Evolutionary conservation across 2,888 invertebrate genomes (phyloP).

Genomic region (Pyrocoelia pectoralis): DNA sequence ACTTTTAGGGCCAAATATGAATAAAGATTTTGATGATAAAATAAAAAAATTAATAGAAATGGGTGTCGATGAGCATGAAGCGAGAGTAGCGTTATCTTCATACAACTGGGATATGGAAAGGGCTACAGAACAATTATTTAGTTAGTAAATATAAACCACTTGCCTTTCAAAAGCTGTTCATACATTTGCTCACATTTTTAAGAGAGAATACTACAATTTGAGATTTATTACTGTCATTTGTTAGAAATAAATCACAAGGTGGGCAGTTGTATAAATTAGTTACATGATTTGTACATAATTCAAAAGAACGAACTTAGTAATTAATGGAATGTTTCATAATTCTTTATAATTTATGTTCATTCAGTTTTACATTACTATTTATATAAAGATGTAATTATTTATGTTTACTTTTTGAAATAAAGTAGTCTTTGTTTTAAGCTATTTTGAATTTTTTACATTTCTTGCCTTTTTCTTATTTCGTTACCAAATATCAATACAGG

Average conservation of each 20-base stretch:
- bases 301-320: constrained; percentile 20
- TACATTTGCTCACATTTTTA: constrained; percentile 21
- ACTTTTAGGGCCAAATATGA: constrained; percentile 71
- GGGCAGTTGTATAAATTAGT: constrained; percentile 21
- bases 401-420: constrained; percentile 12
- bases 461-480: too few species aligned
- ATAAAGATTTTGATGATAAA: constrained; percentile 85
- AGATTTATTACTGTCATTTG: constrained; percentile 12
- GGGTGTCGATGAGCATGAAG: constrained; percentile 92
- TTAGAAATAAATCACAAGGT: constrained; percentile 16
- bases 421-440: not conserved
- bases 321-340: constrained; percentile 22
- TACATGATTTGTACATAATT: constrained; percentile 21
- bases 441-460: too few species aligned
- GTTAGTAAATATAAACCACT: constrained; percentile 64
- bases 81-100: constrained; percentile 88
- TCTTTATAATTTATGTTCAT: constrained; percentile 7
- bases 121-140: constrained; percentile 89
- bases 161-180: constrained; percentile 20
- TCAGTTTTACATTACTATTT: constrained; percentile 14
- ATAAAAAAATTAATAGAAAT: constrained; percentile 90
- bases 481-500: too few species aligned
- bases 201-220: not conserved
- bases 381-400: constrained; percentile 9
- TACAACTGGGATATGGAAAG: constrained; percentile 93